phyloP scores from a whole-genome alignment of 2,113 vertebrate genomes.

The Sturnira hondurensis region DNA sequence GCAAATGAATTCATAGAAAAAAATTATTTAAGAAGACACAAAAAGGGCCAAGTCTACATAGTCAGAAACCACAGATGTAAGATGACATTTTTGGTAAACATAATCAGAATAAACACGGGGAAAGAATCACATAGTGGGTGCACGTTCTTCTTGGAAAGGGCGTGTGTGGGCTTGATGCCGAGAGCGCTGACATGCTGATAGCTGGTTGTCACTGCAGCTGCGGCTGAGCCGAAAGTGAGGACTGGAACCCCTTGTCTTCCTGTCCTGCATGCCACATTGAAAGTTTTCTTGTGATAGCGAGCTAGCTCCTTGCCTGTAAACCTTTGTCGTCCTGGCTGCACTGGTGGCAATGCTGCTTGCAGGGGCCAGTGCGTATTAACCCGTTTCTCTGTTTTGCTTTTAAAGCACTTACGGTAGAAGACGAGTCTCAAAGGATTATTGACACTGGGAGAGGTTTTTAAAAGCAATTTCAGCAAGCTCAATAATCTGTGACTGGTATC shows the following conservation, averaged over 20 bases:
- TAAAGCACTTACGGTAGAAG: not conserved
- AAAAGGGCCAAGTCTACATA: not conserved
- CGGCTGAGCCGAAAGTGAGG: not conserved
- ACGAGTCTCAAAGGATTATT: not conserved
- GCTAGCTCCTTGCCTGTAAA: not conserved
- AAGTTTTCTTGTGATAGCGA: not conserved
- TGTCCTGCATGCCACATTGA: too few relatives aligned
- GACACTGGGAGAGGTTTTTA: not conserved
- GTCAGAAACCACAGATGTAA: not conserved
- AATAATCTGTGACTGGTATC: not conserved
- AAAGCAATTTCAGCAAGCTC: not conserved
- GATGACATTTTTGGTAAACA: not conserved
- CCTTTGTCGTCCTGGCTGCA: not conserved
- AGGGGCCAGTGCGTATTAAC: not conserved
- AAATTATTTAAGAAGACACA: not conserved
- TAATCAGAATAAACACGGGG: not conserved
- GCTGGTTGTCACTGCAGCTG: not conserved
- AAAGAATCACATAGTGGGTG: not conserved
- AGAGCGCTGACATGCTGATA: not conserved
- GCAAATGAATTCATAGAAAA: not conserved
- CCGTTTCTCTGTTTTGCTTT: not conserved
- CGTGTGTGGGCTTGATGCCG: not conserved
- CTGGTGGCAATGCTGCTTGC: not conserved
- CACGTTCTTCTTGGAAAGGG: not conserved
- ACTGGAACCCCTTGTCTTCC: not conserved